Evolutionary conservation across 1,140 invertebrate genomes (phyloP).

Genomic region (Psilanteris sp.): DNA sequence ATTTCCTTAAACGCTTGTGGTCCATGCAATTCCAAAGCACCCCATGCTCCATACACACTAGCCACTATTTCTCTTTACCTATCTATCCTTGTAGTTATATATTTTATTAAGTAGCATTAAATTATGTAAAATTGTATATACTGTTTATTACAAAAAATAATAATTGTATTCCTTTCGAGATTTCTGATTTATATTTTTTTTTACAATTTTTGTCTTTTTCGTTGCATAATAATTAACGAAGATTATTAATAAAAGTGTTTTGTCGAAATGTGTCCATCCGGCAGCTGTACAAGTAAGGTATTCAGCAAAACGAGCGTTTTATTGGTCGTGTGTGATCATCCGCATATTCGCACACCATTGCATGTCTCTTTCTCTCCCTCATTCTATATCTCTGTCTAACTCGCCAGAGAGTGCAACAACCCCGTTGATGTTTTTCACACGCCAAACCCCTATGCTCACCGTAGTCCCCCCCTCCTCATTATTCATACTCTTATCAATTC

Average conservation of each 20-base stretch:
- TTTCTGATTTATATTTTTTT: background rate
- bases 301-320: slow-evolving; percentile 50
- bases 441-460: background rate
- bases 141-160: no score
- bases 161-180: no score
- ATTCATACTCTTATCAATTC: slow-evolving; percentile 24
- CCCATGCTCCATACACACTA: no score
- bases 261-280: slow-evolving; percentile 69
- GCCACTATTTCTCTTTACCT: no score
- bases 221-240: no score
- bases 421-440: slow-evolving; percentile 24
- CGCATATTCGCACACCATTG: slow-evolving; percentile 57
- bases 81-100: no score
- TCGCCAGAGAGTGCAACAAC: slow-evolving; percentile 46
- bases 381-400: slow-evolving; percentile 5
- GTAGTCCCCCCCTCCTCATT: background rate
- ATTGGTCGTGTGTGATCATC: slow-evolving; percentile 60
- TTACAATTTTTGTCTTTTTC: no score
- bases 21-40: no score
- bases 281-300: slow-evolving; percentile 74
- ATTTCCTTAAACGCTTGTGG: no score
- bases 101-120: no score
- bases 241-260: slow-evolving; percentile 62
- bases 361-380: slow-evolving; percentile 42
- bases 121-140: no score